Percentiles rank a stretch among this genome's conserved stretches.
Conservation (phyloP, 2,113 vertebrate genomes). For the Ancistrus triradiatus region DNA sequence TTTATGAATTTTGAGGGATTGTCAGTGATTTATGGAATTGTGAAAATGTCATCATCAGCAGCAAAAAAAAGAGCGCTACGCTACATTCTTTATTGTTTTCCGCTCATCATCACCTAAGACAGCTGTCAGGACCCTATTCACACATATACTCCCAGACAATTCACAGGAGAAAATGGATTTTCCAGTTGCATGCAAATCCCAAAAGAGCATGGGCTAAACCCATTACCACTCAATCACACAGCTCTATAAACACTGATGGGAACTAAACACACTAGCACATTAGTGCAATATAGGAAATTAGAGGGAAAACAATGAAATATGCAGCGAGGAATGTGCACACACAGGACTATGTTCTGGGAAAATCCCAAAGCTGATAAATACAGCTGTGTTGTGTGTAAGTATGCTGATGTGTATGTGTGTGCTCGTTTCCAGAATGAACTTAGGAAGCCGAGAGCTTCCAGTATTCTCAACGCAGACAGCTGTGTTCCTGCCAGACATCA, state of each 20-base stretch:
- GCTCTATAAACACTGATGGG: background rate
- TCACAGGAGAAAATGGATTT: too few species aligned
- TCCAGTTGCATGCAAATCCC: background rate
- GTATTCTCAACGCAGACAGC: background rate
- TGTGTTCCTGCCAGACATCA: background rate
- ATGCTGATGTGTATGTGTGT: slow-evolving; percentile 1
- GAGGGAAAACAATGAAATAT: slow-evolving; percentile 11
- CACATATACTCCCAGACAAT: too few species aligned
- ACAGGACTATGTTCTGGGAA: slow-evolving; percentile 41
- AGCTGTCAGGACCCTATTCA: too few species aligned
- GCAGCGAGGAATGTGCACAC: slow-evolving; percentile 15
- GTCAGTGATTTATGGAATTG: too few species aligned
- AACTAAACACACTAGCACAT: slow-evolving; percentile 6
- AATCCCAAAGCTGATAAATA: slow-evolving; percentile 44
- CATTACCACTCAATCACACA: slow-evolving; percentile 7
- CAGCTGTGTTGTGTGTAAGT: slow-evolving; percentile 32
- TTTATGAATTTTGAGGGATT: too few species aligned
- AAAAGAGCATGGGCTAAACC: background rate
- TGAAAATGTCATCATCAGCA: too few species aligned
- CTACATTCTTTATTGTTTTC: too few species aligned
- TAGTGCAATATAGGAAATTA: slow-evolving; percentile 17
- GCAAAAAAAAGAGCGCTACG: too few species aligned
- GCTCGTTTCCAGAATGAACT: slow-evolving; percentile 15
- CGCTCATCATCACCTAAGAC: too few species aligned
- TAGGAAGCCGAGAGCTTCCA: slow-evolving; percentile 7